Base-by-base conservation (phyloP, 2,888 invertebrate species). In the Lordiphosa andalusiaca region DNA sequence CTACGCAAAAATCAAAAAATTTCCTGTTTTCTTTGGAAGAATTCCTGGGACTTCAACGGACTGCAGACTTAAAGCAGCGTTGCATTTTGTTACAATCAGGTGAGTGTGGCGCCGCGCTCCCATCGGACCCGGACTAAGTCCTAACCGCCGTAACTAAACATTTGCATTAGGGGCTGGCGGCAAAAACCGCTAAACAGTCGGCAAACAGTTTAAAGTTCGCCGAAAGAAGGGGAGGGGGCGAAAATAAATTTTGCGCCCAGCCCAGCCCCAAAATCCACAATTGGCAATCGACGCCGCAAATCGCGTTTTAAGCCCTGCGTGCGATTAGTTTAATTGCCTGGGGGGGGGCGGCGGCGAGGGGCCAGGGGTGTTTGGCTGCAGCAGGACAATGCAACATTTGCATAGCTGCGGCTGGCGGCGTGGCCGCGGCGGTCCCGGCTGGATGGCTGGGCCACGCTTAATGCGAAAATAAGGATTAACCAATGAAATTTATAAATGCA, bases 281-380 rank as follows among this genome's bases (percentile, higher is more conserved):
- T 83, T 73, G 85, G 60, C 80, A 85, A 86, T 69, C 81, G 83
- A 75, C 71, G 72, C 77, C 81, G 47, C 84, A 85, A 85, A 85
- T 86, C 77, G 81, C 77, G 78, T 84, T 88, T 88, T 86, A 88
- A 88, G 85, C 86, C 86, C 80, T 76, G 73, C 81, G 84, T 85
- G 87, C 86, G 89, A 89, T 89, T 89, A 89, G 89, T 88, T 89
- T 89, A 89, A 89, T 89, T 89, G 88, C 88, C 87, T 65, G 35
- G 2, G 4, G 13, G 40, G 6, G 25, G 2, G 39, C 2, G 13
- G 19, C 5, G 21, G 9, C 23, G 6, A 12, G n/a, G 42, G 16
- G 25, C 9, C 4, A 5, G 13, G 13, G 19, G 9, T 19, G 41
- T 30, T 44, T 55, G 64, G 54, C 5, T 57, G 81, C 84, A 76